A percentile compares a stretch with the other conserved stretches of the same genome.
Evolutionary conservation across 2,888 invertebrate genomes (phyloP).

Genomic region (Noctua janthe): DNA sequence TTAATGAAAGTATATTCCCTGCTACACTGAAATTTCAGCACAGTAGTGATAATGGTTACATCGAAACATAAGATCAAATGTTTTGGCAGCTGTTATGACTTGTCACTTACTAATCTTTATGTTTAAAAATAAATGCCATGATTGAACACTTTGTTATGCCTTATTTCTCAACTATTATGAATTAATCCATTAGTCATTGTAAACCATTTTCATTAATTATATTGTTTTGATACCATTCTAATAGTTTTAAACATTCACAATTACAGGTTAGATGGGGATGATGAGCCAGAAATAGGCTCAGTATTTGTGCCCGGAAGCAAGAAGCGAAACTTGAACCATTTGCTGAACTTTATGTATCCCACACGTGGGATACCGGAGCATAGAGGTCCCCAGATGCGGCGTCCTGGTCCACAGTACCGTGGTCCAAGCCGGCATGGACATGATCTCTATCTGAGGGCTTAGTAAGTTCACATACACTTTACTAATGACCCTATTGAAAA

Average conservation of each 20-base stretch:
- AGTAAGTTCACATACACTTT: conserved; percentile 90
- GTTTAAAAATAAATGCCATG: neutral
- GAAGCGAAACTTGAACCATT: conserved; percentile 97
- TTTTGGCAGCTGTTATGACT: neutral
- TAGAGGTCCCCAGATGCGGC: conserved; percentile 78
- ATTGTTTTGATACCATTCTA: neutral
- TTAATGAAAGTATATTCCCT: neutral
- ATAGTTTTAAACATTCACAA: neutral
- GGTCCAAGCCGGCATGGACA: conserved; percentile 94
- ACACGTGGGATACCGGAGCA: conserved; percentile 88
- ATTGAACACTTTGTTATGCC: neutral
- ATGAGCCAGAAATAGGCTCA: conserved; percentile 94
- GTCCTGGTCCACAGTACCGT: conserved; percentile 78
- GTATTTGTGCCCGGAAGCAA: conserved; percentile 96
- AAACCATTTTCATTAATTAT: neutral
- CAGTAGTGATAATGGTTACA: neutral
- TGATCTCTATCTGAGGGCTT: conserved; percentile 98
- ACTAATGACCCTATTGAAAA: conserved; percentile 37
- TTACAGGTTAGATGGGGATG: conserved; percentile 88
- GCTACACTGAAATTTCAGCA: neutral
- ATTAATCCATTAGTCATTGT: neutral
- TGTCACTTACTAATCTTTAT: neutral
- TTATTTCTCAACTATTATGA: neutral
- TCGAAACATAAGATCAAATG: neutral
- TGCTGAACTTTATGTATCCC: conserved; percentile 97